Base-by-base conservation (phyloP, 2,888 invertebrate genomes). In the Tetragnatha montana region DNA sequence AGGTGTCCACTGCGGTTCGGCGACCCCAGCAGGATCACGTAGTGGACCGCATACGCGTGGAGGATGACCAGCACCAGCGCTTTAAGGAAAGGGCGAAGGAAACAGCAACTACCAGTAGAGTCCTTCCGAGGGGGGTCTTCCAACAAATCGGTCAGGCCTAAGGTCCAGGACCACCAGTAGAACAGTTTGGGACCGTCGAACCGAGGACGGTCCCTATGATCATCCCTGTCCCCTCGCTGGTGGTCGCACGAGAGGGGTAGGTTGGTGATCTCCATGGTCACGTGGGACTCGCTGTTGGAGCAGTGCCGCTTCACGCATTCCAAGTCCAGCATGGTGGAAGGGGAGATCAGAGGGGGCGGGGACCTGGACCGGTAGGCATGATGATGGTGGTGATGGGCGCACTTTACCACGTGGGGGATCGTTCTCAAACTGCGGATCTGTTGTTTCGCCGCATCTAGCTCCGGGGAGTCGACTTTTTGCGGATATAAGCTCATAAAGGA, bases 121-220 rank as follows among this genome's bases (percentile, higher is more conserved):
- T 87, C 90, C 68, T 87, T 90, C 19, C 82, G 83, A 17, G 87
- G 87, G 19, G 84, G 14, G 19, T 90, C 90, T 49, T 90, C 90
- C 60, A 90, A 49, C 8, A 90, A 75, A 22, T 90, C 90, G 7
- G 90, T 86, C 35, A 90, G 84, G 17, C 90, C 90, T 7, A 90
- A 21, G 21, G 90, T 90, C 90, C 90, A 90, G 8, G 90, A 90
- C 90, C 90, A 90, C 90, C 90, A 90, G 60, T 90, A 90, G 71
- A 90, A 90, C 14, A 90, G 49, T 81, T 35, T 73, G 22, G 90
- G 90, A 8, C 70, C 90, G 22, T 87, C 90, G 50, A 90, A 90
- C 4, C 71, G n/a, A 0, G 90, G 90, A 21, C 68, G 69, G 68
- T 71, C 69, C 60, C 0, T 60, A 10, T 60, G 60, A n/a, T 83